Base-by-base conservation (phyloP, 2,797 vertebrate genomes). In the Serranus cabrilla region DNA sequence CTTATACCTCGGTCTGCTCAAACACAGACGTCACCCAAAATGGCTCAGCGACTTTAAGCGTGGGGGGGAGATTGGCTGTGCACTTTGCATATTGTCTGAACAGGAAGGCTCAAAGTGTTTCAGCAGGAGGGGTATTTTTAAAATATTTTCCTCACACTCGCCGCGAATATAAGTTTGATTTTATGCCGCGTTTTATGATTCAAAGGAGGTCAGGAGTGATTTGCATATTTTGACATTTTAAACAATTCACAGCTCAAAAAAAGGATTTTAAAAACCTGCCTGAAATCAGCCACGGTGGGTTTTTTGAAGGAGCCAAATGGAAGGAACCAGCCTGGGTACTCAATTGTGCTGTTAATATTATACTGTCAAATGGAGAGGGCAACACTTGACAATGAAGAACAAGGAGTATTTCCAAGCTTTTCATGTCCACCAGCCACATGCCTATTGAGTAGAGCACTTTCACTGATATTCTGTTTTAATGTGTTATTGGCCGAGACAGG, bases 161-260 rank as follows among this genome's bases (percentile, higher is more conserved):
- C 59, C 46, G 59, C 0, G 0, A 84, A 76, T 86, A 77, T 68
- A 67, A 77, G 74, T 78, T 78, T 72, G 54, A 81, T 81, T 87
- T 79, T 56, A 62, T 77, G 37, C 68, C 42, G 47, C 2, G n/a
- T 85, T 87, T 86, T 70, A 68, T 61, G 56, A 89, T 80, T 88
- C 77, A 79, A 80, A 83, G 71, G 81, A 78, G 88, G 85, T 88
- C 82, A 85, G 31, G 49, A 57, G 46, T 66, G 64, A 90, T 91
- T 85, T 91, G 88, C 82, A 91, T 91, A 88, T 82, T 89, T 85
- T 86, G 85, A 90, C 87, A 85, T 91, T 89, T 90, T 84, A 81
- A 90, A 89, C 85, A 86, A 85, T 89, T 82, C 67, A 27, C 39
- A 34, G 25, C 78, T 85, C 55, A 49, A 52, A 84, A 37, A 72